These are phyloP conservation scores for Petrocephalus microphthalmus DNA, from an alignment of 2,113 vertebrate genomes.

Conservation along the genomic window DNA sequence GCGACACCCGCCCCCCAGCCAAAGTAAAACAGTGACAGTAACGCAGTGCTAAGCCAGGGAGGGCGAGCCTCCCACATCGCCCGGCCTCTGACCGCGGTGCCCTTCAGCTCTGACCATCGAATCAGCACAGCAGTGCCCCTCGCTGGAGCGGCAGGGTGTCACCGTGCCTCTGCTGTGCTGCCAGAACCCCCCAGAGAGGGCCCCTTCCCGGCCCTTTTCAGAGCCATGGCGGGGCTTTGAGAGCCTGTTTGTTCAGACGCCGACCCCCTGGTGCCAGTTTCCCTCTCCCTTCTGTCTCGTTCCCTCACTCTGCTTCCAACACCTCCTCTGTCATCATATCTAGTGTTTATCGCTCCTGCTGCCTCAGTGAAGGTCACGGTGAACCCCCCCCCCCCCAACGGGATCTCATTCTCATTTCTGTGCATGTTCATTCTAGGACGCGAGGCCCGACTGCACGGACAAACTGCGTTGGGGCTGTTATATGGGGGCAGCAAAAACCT, in stretches of 20 bases:
- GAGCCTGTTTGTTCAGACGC: not conserved
- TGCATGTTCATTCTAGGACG: not conserved
- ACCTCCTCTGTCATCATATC: not conserved
- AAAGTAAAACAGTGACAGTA: slow-evolving; percentile 19
- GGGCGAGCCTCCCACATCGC: not conserved
- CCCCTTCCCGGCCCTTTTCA: no score
- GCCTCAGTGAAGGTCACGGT: slow-evolving; percentile 43
- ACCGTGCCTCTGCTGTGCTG: not conserved
- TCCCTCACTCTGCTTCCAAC: not conserved
- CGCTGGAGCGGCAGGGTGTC: not conserved
- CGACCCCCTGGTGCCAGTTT: not conserved
- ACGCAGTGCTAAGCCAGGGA: not conserved
- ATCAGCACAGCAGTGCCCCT: not conserved
- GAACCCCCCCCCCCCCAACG: not conserved
- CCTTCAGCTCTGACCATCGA: not conserved
- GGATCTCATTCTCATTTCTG: not conserved
- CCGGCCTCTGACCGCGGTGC: not conserved
- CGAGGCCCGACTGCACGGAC: not conserved
- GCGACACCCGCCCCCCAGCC: not conserved
- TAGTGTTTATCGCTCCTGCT: slow-evolving; percentile 22
- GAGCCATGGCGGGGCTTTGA: not conserved
- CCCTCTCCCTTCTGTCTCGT: not conserved
- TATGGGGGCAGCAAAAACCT: not conserved
- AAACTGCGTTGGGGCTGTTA: not conserved
- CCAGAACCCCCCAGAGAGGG: not conserved